Evolutionary conservation across 92 coral and sea anemone species (phyloP).

Genomic region (Porites evermanni): DNA sequence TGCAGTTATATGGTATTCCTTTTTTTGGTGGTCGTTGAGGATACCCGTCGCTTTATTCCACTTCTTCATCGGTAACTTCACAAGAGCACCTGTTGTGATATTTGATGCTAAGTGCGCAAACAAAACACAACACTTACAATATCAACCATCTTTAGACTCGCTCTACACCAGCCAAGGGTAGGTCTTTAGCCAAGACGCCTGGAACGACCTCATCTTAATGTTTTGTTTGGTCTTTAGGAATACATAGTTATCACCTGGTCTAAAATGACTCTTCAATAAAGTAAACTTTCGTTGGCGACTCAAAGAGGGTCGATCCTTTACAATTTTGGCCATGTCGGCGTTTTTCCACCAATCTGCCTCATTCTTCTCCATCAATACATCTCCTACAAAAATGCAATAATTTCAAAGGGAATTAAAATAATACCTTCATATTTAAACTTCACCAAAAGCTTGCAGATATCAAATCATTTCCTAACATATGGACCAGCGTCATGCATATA

Average conservation of each 20-base stretch:
- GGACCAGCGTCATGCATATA: constrained; percentile 43
- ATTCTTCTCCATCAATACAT: too few species aligned
- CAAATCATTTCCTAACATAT: constrained; percentile 41
- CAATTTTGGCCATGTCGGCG: constrained; percentile 25
- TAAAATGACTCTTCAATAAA: constrained; percentile 48
- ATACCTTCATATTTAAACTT: neutral
- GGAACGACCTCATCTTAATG: constrained; percentile 27
- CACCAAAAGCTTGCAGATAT: constrained; percentile 31
- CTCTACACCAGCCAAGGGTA: constrained; percentile 28
- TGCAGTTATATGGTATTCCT: constrained; percentile 4
- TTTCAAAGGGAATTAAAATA: constrained; percentile 21
- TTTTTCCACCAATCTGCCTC: too few species aligned
- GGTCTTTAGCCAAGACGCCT: constrained; percentile 18
- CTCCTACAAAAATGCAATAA: neutral
- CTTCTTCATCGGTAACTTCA: constrained; percentile 16
- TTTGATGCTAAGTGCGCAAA: constrained; percentile 14
- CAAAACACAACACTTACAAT: constrained; percentile 10
- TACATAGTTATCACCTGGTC: constrained; percentile 41
- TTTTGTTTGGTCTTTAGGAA: constrained; percentile 41
- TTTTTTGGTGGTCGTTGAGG: neutral
- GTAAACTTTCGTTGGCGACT: constrained; percentile 43
- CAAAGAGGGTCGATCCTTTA: constrained; percentile 41
- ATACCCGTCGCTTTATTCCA: constrained; percentile 9
- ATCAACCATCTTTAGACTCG: constrained; percentile 32
- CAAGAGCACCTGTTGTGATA: constrained; percentile 8